Evolutionary conservation across 2,797 vertebrate genomes (phyloP).

Genomic region (Melanotaenia maccullochi): DNA sequence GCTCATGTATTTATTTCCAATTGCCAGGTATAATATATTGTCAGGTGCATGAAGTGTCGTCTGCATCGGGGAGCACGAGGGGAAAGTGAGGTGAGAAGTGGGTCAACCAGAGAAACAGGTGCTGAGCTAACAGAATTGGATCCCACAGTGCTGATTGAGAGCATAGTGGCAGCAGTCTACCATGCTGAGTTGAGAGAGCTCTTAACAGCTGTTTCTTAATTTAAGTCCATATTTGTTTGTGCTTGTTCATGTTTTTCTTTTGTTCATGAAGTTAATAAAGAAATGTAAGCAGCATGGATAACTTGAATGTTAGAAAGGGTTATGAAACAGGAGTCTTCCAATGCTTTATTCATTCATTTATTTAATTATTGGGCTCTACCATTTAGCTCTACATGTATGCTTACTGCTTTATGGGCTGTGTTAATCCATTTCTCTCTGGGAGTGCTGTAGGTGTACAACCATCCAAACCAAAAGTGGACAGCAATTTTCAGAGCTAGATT

Average conservation of each 20-base stretch:
- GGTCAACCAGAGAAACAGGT: constrained; percentile 53
- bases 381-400: neutral
- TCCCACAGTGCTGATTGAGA: constrained; percentile 55
- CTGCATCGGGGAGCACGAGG: constrained; percentile 11
- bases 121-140: constrained; percentile 68
- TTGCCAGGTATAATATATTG: constrained; percentile 6
- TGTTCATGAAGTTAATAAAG: neutral
- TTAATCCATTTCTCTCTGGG: neutral
- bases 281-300: neutral
- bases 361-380: neutral
- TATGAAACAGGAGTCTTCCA: neutral
- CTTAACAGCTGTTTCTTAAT: constrained; percentile 3
- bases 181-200: constrained; percentile 8
- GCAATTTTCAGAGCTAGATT: neutral
- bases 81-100: constrained; percentile 50
- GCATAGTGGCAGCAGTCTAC: constrained; percentile 16
- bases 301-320: neutral
- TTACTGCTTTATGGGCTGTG: neutral
- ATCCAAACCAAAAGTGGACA: neutral
- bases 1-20: neutral
- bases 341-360: neutral
- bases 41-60: constrained; percentile 19
- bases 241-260: neutral
- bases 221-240: constrained; percentile 7
- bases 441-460: neutral